phyloP scores from a whole-genome alignment of 2,888 invertebrate species.

The Mesorhabditis spiculigera region DNA sequence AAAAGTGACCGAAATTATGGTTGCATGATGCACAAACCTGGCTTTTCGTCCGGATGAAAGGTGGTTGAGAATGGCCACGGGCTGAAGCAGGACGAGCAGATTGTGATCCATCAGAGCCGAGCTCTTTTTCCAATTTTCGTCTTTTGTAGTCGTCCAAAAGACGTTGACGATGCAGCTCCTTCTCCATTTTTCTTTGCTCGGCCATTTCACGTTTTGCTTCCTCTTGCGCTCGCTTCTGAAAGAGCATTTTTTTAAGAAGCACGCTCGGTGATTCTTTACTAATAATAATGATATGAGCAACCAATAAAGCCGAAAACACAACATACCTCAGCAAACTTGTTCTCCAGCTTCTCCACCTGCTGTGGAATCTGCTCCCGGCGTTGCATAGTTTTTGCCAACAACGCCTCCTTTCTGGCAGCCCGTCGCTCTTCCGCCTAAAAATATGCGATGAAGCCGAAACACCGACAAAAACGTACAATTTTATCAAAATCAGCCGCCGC shows the following conservation, averaged over 20 bases:
- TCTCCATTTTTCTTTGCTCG: slow-evolving; percentile 51
- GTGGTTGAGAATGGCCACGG: slow-evolving; percentile 49
- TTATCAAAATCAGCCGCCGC: slow-evolving; percentile 39
- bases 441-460: background rate
- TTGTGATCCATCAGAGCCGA: slow-evolving; percentile 29
- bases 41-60: slow-evolving; percentile 52
- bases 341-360: slow-evolving; percentile 15
- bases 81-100: slow-evolving; percentile 32
- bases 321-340: slow-evolving; percentile 26
- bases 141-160: slow-evolving; percentile 56
- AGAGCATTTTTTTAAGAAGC: background rate
- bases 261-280: background rate
- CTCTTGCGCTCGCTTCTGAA: slow-evolving; percentile 40
- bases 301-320: too few species aligned
- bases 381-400: slow-evolving; percentile 51
- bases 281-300: too few species aligned
- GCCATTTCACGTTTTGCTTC: slow-evolving; percentile 48
- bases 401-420: slow-evolving; percentile 50
- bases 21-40: slow-evolving; percentile 26
- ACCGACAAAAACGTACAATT: slow-evolving; percentile 22
- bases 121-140: slow-evolving; percentile 52
- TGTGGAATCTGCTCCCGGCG: slow-evolving; percentile 48
- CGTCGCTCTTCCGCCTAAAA: slow-evolving; percentile 36
- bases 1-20: too few species aligned
- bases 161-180: slow-evolving; percentile 50